Conservation (phyloP, 2,797 vertebrate genomes). For the Peromyscus nudipes region DNA sequence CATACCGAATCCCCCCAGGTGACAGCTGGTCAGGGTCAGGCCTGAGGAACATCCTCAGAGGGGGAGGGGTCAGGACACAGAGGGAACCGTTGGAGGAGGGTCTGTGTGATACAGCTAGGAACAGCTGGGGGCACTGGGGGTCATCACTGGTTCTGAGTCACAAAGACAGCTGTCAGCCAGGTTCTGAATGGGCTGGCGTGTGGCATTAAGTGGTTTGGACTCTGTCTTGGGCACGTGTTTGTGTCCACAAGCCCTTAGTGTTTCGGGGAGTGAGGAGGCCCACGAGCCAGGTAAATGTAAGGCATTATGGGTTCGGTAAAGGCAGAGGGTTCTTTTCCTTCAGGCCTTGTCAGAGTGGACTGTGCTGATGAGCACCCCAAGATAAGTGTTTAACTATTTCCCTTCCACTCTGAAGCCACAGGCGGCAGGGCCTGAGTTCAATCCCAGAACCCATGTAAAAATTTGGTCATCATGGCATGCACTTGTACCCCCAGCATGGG, state of each 20-base stretch:
- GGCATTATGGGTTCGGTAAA: neutral
- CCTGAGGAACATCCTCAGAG: neutral
- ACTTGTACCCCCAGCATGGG: neutral
- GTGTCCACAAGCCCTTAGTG: neutral
- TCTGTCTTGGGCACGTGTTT: neutral
- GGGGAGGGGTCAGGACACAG: rapidly evolving
- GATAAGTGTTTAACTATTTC: neutral
- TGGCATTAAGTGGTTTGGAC: neutral
- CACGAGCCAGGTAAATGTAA: neutral
- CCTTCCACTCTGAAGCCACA: neutral
- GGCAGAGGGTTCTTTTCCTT: neutral
- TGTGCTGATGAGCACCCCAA: neutral
- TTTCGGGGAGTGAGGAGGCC: neutral
- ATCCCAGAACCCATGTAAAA: neutral
- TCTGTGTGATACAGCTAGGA: too few species aligned
- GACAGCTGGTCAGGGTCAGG: neutral
- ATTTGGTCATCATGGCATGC: neutral
- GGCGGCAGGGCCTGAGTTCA: neutral
- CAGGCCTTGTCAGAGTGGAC: conserved; percentile 1
- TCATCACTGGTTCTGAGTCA: neutral
- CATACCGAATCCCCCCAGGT: neutral
- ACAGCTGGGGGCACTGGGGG: neutral
- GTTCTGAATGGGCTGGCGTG: neutral
- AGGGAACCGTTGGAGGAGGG: neutral
- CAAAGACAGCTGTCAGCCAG: neutral